phyloP scores from a whole-genome alignment of 2,113 vertebrate species.

The Eclectus roratus region DNA sequence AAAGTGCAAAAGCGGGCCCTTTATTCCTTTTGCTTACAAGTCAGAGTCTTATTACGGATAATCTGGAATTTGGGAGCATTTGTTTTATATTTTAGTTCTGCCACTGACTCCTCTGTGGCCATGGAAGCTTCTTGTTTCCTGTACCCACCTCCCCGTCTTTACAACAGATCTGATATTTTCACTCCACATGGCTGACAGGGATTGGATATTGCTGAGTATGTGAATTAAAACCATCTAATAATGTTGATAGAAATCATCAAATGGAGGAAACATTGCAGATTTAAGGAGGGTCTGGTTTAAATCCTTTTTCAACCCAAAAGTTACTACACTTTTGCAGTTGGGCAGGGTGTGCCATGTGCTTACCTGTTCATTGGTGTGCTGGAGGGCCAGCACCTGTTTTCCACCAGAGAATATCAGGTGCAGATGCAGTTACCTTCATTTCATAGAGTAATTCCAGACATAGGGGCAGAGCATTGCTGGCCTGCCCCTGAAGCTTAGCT shows the following conservation, averaged over 20 bases:
- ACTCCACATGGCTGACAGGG: neutral
- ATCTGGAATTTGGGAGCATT: neutral
- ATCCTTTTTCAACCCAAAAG: neutral
- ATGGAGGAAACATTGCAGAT: neutral
- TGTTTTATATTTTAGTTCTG: neutral
- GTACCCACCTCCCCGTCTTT: neutral
- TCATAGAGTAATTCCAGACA: neutral
- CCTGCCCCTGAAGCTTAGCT: neutral
- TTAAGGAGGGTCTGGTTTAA: neutral
- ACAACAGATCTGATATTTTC: neutral
- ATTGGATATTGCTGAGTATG: neutral
- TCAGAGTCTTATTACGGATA: neutral
- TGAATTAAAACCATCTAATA: neutral
- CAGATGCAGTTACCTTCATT: neutral
- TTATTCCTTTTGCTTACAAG: neutral
- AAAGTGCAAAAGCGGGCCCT: neutral
- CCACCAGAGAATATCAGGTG: neutral
- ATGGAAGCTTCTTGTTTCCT: constrained; percentile 50
- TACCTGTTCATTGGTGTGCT: neutral
- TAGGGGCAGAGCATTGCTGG: neutral
- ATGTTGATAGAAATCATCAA: neutral
- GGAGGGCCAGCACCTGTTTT: neutral
- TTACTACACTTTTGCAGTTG: neutral
- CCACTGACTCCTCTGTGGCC: constrained; percentile 40
- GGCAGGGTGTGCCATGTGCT: neutral